These are phyloP conservation scores for Myotis planiceps DNA, from an alignment of 2,797 vertebrate species.

Conservation along the genomic window DNA sequence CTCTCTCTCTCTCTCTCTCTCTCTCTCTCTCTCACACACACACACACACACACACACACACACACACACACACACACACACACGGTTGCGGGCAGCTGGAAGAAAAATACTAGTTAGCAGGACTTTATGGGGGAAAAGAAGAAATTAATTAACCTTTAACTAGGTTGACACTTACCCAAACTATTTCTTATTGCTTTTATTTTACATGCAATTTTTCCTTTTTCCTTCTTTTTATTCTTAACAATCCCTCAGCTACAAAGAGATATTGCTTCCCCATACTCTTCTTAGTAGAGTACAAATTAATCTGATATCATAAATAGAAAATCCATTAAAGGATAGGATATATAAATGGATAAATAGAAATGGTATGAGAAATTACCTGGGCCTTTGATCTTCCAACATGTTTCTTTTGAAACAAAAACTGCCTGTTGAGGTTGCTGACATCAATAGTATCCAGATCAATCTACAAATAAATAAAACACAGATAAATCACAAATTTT, in stretches of 20 bases:
- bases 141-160: not conserved
- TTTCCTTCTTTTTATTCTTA: not conserved
- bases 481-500: constrained; percentile 35
- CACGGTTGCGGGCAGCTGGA: constrained; percentile 96
- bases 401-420: constrained; percentile 99
- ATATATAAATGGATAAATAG: not conserved
- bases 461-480: constrained; percentile 89
- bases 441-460: constrained; percentile 99
- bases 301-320: not conserved
- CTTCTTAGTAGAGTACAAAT: not conserved
- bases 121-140: not conserved
- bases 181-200: not conserved
- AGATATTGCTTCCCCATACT: not conserved
- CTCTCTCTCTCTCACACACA: no score
- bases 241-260: not conserved
- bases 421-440: constrained; percentile 99
- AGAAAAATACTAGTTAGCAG: constrained; percentile 57
- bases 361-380: constrained; percentile 85
- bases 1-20: no score
- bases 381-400: constrained; percentile 99
- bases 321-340: not conserved
- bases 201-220: not conserved
- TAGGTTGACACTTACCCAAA: not conserved
- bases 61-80: constrained; percentile 65
- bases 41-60: no score